Conservation (phyloP, 2,888 invertebrate genomes). For the Caenorhabditis sp. region DNA sequence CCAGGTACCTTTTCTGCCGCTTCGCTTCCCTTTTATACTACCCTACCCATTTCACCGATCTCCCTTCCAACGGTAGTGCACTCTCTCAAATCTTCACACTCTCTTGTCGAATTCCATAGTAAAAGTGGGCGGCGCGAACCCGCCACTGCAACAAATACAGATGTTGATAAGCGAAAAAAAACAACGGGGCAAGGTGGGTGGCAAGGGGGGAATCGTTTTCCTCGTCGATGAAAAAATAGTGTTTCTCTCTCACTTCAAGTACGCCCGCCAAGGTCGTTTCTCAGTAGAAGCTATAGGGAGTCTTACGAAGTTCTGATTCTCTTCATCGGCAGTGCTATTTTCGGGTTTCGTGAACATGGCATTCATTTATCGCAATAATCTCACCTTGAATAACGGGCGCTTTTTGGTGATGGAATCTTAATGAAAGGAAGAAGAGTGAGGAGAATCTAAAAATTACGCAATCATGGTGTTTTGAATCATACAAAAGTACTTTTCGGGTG, state of each 20-base stretch:
- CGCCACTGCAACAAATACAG: conserved; percentile 46
- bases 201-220: conserved; percentile 32
- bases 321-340: conserved; percentile 14
- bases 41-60: conserved; percentile 5
- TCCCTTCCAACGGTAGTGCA: neutral
- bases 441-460: neutral
- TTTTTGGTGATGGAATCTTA: conserved; percentile 26
- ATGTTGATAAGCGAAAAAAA: conserved; percentile 56
- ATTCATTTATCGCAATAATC: conserved; percentile 63
- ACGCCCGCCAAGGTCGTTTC: conserved; percentile 59
- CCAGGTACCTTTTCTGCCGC: conserved; percentile 47
- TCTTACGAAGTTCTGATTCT: conserved; percentile 33
- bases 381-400: conserved; percentile 59
- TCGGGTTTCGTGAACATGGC: conserved; percentile 34
- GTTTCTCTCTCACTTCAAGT: conserved; percentile 48
- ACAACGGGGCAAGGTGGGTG: conserved; percentile 51
- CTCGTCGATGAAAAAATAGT: conserved; percentile 55
- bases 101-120: conserved; percentile 53
- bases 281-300: conserved; percentile 38
- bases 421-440: conserved; percentile 19
- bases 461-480: neutral
- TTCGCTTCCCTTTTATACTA: conserved; percentile 50
- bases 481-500: too few species aligned
- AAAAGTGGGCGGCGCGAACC: conserved; percentile 49
- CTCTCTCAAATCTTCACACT: conserved; percentile 28